A percentile compares a stretch with the other conserved stretches of the same genome.
These are phyloP conservation scores for Andrena chrysosceles DNA, from an alignment of 2,888 invertebrate species.

Conservation along the genomic window DNA sequence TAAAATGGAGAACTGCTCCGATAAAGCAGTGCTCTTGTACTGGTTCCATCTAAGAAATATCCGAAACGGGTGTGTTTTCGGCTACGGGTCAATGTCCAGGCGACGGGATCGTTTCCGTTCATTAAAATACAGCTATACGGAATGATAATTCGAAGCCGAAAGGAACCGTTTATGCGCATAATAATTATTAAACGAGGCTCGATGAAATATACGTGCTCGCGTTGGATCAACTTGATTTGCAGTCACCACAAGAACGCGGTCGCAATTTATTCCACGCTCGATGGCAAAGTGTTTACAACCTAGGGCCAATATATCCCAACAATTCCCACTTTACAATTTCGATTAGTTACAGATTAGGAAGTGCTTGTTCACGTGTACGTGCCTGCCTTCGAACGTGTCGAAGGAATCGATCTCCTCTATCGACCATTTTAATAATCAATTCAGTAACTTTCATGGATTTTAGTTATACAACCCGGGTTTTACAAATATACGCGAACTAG, in stretches of 20 bases:
- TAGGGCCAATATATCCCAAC: conserved; percentile 38
- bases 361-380: conserved; percentile 11
- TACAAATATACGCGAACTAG: neutral
- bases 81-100: conserved; percentile 19
- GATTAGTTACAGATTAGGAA: conserved; percentile 62
- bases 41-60: neutral
- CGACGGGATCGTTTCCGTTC: conserved; percentile 9
- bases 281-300: conserved; percentile 40
- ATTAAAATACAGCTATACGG: conserved; percentile 34
- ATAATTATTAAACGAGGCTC: conserved; percentile 69
- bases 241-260: conserved; percentile 4
- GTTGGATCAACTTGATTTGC: conserved; percentile 26
- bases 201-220: conserved; percentile 62
- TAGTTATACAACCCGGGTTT: neutral
- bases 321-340: conserved; percentile 59
- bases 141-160: conserved; percentile 69
- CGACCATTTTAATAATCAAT: conserved; percentile 37
- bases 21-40: neutral
- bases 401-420: conserved; percentile 23
- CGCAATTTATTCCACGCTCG: conserved; percentile 39
- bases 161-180: conserved; percentile 72
- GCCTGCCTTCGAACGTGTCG: conserved; percentile 31
- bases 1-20: neutral
- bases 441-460: conserved; percentile 15
- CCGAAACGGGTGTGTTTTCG: neutral